These are phyloP conservation scores for Pipistrellus nathusii DNA, from an alignment of 2,797 vertebrate species.

Conservation along the genomic window DNA sequence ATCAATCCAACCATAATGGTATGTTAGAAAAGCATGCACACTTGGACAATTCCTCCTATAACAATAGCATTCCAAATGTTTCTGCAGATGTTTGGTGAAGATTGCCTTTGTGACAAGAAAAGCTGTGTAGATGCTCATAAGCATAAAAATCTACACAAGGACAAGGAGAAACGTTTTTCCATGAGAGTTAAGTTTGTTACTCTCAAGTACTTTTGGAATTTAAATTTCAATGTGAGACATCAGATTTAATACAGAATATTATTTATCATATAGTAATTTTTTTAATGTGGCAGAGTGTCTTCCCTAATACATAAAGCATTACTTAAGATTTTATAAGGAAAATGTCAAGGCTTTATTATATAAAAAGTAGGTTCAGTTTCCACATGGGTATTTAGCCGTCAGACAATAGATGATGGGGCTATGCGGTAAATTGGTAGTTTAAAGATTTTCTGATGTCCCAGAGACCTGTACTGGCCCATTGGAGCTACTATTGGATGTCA, in stretches of 20 bases:
- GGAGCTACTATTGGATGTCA: not conserved
- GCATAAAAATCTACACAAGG: conserved; percentile 68
- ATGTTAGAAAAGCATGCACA: conserved; percentile 76
- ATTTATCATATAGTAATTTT: not conserved
- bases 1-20: conserved; percentile 69
- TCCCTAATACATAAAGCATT: not conserved
- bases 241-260: conserved; percentile 14
- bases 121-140: conserved; percentile 62
- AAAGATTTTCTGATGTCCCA: not conserved
- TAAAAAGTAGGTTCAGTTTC: not conserved
- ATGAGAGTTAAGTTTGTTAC: conserved; percentile 37
- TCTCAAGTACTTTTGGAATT: conserved; percentile 37
- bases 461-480: not conserved
- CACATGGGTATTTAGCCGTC: not conserved
- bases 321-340: not conserved
- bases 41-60: conserved; percentile 77
- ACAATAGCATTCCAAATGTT: conserved; percentile 81
- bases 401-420: not conserved
- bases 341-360: not conserved
- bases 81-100: conserved; percentile 78
- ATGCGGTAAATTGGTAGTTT: not conserved
- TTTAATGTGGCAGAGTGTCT: not conserved
- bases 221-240: conserved; percentile 6
- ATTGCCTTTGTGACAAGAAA: conserved; percentile 76
- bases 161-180: conserved; percentile 22